Conservation (phyloP, 2,888 invertebrate genomes). For the Tanypteryx hageni region DNA sequence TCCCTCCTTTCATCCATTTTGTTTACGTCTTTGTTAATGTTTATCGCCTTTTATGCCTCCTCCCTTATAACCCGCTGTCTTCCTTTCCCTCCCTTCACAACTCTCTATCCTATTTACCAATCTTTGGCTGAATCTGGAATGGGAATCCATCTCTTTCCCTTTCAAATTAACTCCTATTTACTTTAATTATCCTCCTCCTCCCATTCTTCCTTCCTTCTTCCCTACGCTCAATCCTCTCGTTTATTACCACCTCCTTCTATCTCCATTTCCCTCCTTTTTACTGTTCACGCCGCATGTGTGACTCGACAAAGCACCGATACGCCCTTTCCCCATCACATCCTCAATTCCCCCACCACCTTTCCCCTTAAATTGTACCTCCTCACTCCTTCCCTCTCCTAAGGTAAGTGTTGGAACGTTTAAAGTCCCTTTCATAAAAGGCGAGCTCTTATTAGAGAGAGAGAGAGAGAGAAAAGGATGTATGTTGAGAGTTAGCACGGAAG, state of each 20-base stretch:
- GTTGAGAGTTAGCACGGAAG: too few species aligned
- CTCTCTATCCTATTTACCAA: not conserved
- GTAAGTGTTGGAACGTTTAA: not conserved
- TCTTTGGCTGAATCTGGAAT: too few species aligned
- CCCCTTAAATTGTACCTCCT: constrained; percentile 4
- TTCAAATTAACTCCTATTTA: too few species aligned
- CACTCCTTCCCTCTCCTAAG: not conserved
- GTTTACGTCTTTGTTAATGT: not conserved
- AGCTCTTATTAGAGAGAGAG: not conserved
- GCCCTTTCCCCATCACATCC: not conserved
- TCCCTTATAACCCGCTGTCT: not conserved
- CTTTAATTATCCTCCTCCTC: too few species aligned
- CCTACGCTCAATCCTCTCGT: not conserved
- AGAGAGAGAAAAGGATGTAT: not conserved
- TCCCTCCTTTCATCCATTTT: not conserved
- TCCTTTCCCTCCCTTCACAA: not conserved
- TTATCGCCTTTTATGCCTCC: not conserved
- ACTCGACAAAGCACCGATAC: constrained; percentile 23
- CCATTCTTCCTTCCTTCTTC: too few species aligned
- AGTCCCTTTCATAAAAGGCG: not conserved
- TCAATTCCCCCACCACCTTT: not conserved
- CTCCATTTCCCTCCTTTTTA: constrained; percentile 1
- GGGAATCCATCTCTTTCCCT: too few species aligned
- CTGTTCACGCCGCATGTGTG: not conserved
- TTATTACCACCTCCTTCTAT: constrained; percentile 3